These are phyloP conservation scores for Empis livida DNA, from an alignment of 2,888 invertebrate species.

Conservation along the genomic window DNA sequence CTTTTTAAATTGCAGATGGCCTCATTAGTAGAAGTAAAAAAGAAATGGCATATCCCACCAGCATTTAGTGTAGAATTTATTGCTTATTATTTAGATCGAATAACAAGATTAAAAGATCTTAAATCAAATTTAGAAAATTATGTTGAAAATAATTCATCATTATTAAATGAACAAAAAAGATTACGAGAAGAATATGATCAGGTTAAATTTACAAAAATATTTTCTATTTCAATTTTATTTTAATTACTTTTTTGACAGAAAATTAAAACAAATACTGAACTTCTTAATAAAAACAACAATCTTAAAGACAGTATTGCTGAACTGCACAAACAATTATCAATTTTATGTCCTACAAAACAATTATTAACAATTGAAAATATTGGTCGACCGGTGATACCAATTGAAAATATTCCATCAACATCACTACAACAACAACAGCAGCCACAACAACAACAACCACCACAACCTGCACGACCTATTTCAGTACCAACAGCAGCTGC, in stretches of 20 bases:
- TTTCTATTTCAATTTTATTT: neutral
- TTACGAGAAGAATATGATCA: conserved; percentile 67
- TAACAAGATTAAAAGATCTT: conserved; percentile 65
- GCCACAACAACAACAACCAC: conserved; percentile 11
- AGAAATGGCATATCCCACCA: conserved; percentile 89
- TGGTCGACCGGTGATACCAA: conserved; percentile 32
- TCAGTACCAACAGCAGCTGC: conserved; percentile 71
- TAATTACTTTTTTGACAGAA: conserved; percentile 23
- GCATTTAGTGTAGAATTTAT: conserved; percentile 92
- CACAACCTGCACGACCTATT: conserved; percentile 46
- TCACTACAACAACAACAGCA: neutral
- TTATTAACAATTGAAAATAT: conserved; percentile 46
- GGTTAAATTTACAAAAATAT: conserved; percentile 36
- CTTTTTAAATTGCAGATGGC: conserved; percentile 39
- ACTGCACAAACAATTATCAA: conserved; percentile 47
- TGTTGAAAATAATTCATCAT: conserved; percentile 55
- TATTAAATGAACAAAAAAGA: conserved; percentile 65
- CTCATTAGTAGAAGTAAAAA: conserved; percentile 70
- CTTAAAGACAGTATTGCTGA: conserved; percentile 15
- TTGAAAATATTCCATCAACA: conserved; percentile 15
- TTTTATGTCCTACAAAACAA: conserved; percentile 46
- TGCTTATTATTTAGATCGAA: conserved; percentile 83
- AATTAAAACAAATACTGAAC: conserved; percentile 51
- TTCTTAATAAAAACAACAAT: conserved; percentile 42
- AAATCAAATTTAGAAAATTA: conserved; percentile 63